phyloP scores from a whole-genome alignment of 1,140 invertebrate species.

The Drosophila seguyi region DNA sequence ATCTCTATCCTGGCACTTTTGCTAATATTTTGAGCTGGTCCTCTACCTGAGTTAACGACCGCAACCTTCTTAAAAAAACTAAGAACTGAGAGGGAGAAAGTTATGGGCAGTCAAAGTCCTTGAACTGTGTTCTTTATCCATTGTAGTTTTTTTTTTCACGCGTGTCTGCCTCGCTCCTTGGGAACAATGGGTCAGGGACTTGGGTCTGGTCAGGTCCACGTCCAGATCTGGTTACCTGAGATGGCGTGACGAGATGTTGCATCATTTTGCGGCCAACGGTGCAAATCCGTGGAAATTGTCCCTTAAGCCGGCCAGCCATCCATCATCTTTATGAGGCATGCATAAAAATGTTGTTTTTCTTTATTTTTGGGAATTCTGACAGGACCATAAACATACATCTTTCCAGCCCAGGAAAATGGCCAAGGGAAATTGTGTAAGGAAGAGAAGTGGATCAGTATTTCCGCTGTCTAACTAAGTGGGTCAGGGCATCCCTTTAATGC shows the following conservation, averaged over 20 bases:
- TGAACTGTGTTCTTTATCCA: constrained; percentile 76
- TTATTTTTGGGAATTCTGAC: constrained; percentile 37
- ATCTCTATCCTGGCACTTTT: constrained; percentile 11
- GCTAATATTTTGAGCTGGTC: constrained; percentile 19
- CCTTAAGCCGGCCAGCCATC: constrained; percentile 38
- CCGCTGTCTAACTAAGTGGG: constrained; percentile 49
- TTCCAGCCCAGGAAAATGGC: constrained; percentile 7
- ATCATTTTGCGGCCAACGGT: constrained; percentile 59
- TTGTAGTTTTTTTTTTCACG: constrained; percentile 59
- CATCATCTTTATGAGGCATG: constrained; percentile 47
- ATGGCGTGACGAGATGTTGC: constrained; percentile 64
- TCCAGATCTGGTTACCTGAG: constrained; percentile 22
- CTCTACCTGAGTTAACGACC: constrained; percentile 65
- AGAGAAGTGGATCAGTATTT: constrained; percentile 61
- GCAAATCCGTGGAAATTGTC: constrained; percentile 59
- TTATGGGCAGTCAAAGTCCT: constrained; percentile 64
- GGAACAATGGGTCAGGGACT: constrained; percentile 31
- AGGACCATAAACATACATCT: constrained; percentile 49
- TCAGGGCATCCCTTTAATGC: constrained; percentile 51
- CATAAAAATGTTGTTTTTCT: constrained; percentile 55
- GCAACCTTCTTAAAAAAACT: constrained; percentile 57
- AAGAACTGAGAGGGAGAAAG: constrained; percentile 57
- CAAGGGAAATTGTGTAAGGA: constrained; percentile 1
- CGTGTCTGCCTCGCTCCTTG: constrained; percentile 55
- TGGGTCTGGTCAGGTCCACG: constrained; percentile 14